These are phyloP conservation scores for Drosophila orena DNA, from an alignment of 1,140 invertebrate species.

Conservation along the genomic window DNA sequence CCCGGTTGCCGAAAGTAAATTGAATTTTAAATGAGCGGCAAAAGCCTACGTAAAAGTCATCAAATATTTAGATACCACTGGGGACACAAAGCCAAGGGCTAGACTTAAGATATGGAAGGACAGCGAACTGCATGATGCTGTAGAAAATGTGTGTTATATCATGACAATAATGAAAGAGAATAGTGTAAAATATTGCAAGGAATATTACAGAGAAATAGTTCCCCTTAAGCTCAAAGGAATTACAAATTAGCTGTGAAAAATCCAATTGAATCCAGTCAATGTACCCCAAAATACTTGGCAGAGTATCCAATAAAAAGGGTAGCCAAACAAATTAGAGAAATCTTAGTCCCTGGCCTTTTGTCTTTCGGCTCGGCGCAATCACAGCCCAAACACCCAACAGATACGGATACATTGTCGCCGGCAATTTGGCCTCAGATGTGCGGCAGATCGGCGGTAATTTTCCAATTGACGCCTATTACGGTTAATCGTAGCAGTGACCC, in stretches of 20 bases:
- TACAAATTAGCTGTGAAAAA: too few species aligned
- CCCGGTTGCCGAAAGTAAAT: constrained; percentile 66
- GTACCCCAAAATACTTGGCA: not conserved
- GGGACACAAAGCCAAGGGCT: constrained; percentile 39
- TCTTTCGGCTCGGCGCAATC: constrained; percentile 25
- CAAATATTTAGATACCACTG: constrained; percentile 69
- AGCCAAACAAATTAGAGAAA: constrained; percentile 11
- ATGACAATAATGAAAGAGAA: not conserved
- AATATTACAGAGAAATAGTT: not conserved
- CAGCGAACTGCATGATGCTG: constrained; percentile 10
- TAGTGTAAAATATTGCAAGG: not conserved
- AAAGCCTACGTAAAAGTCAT: constrained; percentile 53
- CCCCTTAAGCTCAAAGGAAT: not conserved
- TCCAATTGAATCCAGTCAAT: not conserved
- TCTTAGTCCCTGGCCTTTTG: constrained; percentile 36
- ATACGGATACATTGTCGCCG: constrained; percentile 12
- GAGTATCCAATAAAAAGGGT: constrained; percentile 21
- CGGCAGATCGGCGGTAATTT: constrained; percentile 76
- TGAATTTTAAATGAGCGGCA: constrained; percentile 73
- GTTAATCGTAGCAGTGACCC: constrained; percentile 82
- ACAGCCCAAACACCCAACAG: constrained; percentile 10
- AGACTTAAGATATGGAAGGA: constrained; percentile 39
- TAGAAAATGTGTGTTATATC: not conserved
- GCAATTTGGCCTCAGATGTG: constrained; percentile 36
- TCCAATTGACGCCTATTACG: constrained; percentile 82